phyloP scores from a whole-genome alignment of 2,888 invertebrate species.

The Chrysopilus asiliformis region DNA sequence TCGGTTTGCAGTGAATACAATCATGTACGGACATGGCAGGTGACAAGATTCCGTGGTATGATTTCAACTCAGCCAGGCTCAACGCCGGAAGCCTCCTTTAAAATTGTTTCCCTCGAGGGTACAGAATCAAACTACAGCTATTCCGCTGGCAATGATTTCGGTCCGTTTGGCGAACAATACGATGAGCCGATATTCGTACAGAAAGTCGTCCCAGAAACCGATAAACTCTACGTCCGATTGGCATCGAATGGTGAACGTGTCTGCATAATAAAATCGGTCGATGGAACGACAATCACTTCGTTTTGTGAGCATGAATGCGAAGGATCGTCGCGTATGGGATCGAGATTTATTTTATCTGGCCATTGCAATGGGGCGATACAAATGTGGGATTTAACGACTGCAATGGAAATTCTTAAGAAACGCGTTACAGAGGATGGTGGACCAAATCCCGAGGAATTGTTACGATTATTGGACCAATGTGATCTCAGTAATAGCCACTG shows the following conservation, averaged over 20 bases:
- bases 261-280: slow-evolving; percentile 88
- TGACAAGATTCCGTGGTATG: slow-evolving; percentile 95
- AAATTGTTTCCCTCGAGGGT: slow-evolving; percentile 44
- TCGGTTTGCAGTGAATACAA: slow-evolving; percentile 97
- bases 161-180: slow-evolving; percentile 95
- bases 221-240: slow-evolving; percentile 82
- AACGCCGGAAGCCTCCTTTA: slow-evolving; percentile 93
- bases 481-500: slow-evolving; percentile 73
- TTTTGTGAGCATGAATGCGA: slow-evolving; percentile 98
- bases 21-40: slow-evolving; percentile 94
- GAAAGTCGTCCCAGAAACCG: slow-evolving; percentile 94
- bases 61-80: slow-evolving; percentile 98
- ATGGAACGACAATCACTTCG: slow-evolving; percentile 83
- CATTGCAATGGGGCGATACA: slow-evolving; percentile 87
- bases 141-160: slow-evolving; percentile 52
- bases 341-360: slow-evolving; percentile 81
- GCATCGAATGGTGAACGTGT: slow-evolving; percentile 94
- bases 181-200: slow-evolving; percentile 97
- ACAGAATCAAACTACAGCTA: slow-evolving; percentile 52
- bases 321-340: slow-evolving; percentile 86
- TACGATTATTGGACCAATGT: slow-evolving; percentile 84
- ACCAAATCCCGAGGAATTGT: slow-evolving; percentile 83
- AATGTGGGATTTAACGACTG: slow-evolving; percentile 98
- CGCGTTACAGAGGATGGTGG: slow-evolving; percentile 36
- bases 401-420: slow-evolving; percentile 47